A percentile compares a stretch with the other conserved stretches of the same genome.
These are phyloP conservation scores for Clinocottus analis DNA, from an alignment of 2,113 vertebrate species.

Conservation along the genomic window DNA sequence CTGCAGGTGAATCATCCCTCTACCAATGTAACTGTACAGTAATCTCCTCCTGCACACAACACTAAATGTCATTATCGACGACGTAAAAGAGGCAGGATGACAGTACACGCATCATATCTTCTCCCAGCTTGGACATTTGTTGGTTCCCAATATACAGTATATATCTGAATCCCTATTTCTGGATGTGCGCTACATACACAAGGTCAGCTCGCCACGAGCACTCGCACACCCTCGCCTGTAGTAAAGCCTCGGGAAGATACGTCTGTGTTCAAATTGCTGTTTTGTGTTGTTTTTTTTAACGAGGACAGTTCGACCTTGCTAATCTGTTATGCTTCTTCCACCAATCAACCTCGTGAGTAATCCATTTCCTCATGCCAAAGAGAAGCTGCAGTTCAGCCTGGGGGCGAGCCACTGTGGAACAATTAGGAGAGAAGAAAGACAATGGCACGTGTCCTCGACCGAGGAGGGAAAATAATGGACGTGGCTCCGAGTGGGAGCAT, in stretches of 20 bases:
- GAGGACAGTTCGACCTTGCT: constrained; percentile 67
- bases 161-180: constrained; percentile 60
- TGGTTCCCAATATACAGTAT: constrained; percentile 33
- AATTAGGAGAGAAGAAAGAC: constrained; percentile 56
- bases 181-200: constrained; percentile 50
- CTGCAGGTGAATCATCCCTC: constrained; percentile 69
- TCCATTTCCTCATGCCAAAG: constrained; percentile 68
- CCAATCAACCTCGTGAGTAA: constrained; percentile 77
- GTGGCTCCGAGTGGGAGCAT: constrained; percentile 34
- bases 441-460: constrained; percentile 52
- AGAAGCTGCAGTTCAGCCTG: constrained; percentile 50
- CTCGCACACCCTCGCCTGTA: constrained; percentile 27
- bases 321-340: constrained; percentile 69
- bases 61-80: constrained; percentile 39
- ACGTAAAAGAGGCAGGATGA: constrained; percentile 31
- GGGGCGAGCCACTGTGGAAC: constrained; percentile 44
- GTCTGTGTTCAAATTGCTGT: constrained; percentile 63
- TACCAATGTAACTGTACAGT: constrained; percentile 27
- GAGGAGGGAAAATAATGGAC: constrained; percentile 46
- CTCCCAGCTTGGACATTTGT: constrained; percentile 42
- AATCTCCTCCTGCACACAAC: constrained; percentile 45
- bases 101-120: constrained; percentile 27
- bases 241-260: constrained; percentile 62
- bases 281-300: constrained; percentile 71
- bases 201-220: constrained; percentile 64